phyloP scores from a whole-genome alignment of 2,113 vertebrate genomes.

The Alethe diademata region DNA sequence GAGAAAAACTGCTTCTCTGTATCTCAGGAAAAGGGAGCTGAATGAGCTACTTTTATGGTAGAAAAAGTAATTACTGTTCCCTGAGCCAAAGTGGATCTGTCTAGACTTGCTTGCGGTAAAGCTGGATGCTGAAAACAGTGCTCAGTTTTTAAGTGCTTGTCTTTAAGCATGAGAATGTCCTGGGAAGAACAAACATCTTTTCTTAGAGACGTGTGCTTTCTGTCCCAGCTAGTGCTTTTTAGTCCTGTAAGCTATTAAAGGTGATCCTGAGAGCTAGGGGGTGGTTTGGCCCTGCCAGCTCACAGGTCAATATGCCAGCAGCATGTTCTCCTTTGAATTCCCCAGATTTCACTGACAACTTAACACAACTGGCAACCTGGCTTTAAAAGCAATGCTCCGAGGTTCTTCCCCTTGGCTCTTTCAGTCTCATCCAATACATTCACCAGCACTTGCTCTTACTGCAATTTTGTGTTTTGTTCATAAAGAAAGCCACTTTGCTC shows the following conservation, averaged over 20 bases:
- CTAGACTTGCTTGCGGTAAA: neutral
- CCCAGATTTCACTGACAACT: neutral
- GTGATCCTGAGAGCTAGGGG: neutral
- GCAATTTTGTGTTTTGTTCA: neutral
- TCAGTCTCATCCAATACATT: neutral
- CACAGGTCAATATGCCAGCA: neutral
- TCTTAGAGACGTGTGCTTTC: neutral
- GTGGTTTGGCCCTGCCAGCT: neutral
- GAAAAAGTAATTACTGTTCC: neutral
- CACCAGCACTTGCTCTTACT: neutral
- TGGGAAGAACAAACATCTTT: neutral
- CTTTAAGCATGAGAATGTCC: neutral
- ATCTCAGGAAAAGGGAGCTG: neutral
- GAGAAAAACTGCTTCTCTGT: neutral
- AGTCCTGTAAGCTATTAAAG: neutral
- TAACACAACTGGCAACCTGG: neutral
- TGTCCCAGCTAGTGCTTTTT: neutral
- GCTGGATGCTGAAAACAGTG: neutral
- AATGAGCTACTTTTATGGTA: neutral
- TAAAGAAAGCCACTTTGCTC: neutral
- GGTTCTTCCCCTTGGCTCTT: neutral
- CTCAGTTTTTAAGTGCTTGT: neutral
- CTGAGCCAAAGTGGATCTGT: neutral
- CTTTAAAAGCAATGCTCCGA: neutral
- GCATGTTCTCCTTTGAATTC: neutral